Evolutionary conservation across 2,113 vertebrate genomes (phyloP), one percentile per base, ranked within the genome.

Genomic region (Proteles cristata): DNA sequence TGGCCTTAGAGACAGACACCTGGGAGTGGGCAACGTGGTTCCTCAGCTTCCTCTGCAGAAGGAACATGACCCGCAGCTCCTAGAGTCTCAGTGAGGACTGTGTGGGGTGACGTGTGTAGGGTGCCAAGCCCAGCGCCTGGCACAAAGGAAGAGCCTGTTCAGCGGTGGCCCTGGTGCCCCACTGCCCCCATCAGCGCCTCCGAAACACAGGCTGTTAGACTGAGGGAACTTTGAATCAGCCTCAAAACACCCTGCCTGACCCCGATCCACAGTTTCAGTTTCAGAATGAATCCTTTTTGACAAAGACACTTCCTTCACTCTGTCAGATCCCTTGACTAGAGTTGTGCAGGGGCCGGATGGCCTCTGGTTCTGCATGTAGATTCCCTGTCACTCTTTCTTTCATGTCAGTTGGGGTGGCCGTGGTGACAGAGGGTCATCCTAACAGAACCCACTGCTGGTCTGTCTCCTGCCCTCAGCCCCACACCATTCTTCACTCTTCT

Each of bases 261-360:
- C 6, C 39, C 16, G 26, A 88, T 2, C 63, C 88, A 82, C 15
- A 94, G 77, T 63, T 94, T 45, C 7, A 33, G 21, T 79, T 96
- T 92, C 83, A 74, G 58, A 94, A 92, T 92, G 61, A 94, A n/a
- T 50, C 26, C 35, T 74, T 39, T 74, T 39, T 0, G 1, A 82
- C 80, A 73, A 93, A 93, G 93, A 92, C 50, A 25, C 21, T 35
- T 92, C 79, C 84, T 82, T 77, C 63, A 11, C 48, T 68, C 74
- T 90, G 21, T 14, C 2, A 48, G 81, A 74, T 14, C 82, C 88
- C 74, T 50, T 71, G 48, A 50, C 66, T 74, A 31, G 8, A n/a
- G 31, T 19, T 35, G 2, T 21, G 12, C 35, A 16, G 73, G 3
- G n/a, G 11, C 15, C 10, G 19, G 23, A 33, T 11, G n/a, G 45